Evolutionary conservation across 1,140 invertebrate species (phyloP).

Genomic region (Hyles vespertilio): DNA sequence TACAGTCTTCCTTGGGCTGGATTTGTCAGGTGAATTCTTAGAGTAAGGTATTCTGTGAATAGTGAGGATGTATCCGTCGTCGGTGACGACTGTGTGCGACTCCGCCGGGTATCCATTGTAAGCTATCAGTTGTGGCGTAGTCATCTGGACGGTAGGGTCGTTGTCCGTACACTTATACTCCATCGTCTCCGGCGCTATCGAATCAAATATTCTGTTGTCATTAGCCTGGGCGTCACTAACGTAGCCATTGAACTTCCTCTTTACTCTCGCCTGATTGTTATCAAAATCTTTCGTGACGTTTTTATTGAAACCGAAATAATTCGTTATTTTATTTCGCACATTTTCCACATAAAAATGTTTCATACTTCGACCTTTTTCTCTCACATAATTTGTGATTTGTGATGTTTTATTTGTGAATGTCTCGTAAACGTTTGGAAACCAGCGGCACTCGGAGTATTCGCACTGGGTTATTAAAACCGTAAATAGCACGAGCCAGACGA

Average conservation of each 20-base stretch:
- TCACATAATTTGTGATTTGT: constrained; percentile 48
- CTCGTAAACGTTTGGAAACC: constrained; percentile 49
- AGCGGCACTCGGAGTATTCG: constrained; percentile 41
- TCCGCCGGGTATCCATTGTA: constrained; percentile 82
- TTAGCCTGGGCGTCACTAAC: constrained; percentile 35
- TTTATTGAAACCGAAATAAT: constrained; percentile 35
- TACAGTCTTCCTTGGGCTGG: constrained; percentile 66
- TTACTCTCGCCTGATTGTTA: constrained; percentile 26
- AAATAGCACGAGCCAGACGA: constrained; percentile 41
- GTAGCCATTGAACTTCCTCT: constrained; percentile 44
- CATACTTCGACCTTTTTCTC: constrained; percentile 48
- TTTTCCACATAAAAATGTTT: constrained; percentile 52
- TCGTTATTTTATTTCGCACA: constrained; percentile 43
- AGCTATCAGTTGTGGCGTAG: constrained; percentile 77
- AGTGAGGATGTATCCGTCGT: constrained; percentile 84
- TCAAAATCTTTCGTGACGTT: constrained; percentile 6
- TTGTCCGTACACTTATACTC: constrained; percentile 40
- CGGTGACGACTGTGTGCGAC: constrained; percentile 79
- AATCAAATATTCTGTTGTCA: constrained; percentile 48
- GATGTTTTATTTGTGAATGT: constrained; percentile 47
- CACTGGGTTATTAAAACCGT: constrained; percentile 32
- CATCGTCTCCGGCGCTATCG: constrained; percentile 41
- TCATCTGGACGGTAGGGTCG: constrained; percentile 60
- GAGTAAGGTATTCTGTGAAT: constrained; percentile 82
- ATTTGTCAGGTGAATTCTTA: constrained; percentile 35